Evolutionary conservation across 2,797 vertebrate genomes (phyloP), one percentile per base, ranked within the genome.

Genomic region (Sebastes ruberrimus): DNA sequence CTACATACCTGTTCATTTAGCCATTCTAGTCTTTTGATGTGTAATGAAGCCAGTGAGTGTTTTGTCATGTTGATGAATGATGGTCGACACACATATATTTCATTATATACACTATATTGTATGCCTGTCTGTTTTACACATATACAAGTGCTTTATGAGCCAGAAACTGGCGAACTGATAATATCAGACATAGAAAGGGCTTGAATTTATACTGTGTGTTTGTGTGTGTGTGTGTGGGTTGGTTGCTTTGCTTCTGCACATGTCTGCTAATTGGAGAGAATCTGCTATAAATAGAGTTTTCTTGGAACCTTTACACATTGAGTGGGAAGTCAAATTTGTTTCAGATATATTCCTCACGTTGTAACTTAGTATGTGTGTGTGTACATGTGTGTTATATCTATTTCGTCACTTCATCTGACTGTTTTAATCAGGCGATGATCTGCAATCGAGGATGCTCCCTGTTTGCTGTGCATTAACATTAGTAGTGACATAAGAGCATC

Each of bases 341-440:
- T 70, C 65, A 80, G 74, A 87, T 78, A 30, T 68, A 13, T 71
- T 82, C 69, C 30, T 77, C 42, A 35, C 22, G 5, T 65, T 81
- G 61, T 35, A 20, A 53, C 2, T 69, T 4, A 32, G 28, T n/a
- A 1, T 28, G 6, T 53, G 22, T 64, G 38, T 32, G 52, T 33
- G 32, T 23, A 59, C 10, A 57, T 25, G 53, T 3, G 4, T 68
- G 66, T 65, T 74, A 0, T 25, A 38, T 81, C 74, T 28, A 42
- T 42, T 49, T 22, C n/a, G 7, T 78, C 49, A 57, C 78, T 62
- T 62, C 42, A 76, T 71, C 71, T 72, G 71, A 76, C 84, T 78
- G 68, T 71, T 92, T 86, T 86, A 92, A 89, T 90, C 80, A 87
- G 80, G 27, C 28, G 20, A 56, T 74, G 86, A 86, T 76, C 49